phyloP scores from a whole-genome alignment of 2,797 vertebrate species.

The Oceanodroma leucorhoa region DNA sequence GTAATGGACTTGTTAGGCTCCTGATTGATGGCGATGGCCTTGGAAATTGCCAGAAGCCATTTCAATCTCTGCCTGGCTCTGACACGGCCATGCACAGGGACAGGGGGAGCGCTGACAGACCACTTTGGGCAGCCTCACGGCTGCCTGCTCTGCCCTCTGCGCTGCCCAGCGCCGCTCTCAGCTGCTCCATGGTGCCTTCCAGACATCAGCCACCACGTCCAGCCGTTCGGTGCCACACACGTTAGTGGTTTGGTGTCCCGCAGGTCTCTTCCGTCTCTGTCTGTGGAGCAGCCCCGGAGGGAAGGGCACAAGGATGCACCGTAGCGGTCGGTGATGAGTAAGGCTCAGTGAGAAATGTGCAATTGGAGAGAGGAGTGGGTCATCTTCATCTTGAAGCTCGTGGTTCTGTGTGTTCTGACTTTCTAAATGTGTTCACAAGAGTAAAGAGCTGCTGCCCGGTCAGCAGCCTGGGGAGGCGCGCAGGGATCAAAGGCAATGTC shows the following conservation, averaged over 20 bases:
- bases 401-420: not conserved
- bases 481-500: not conserved
- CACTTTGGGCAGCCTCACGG: not conserved
- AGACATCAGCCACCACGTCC: not conserved
- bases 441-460: not conserved
- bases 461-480: rapidly evolving
- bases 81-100: not conserved
- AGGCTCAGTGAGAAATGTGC: not conserved
- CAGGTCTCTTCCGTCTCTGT: not conserved
- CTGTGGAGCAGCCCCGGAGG: not conserved
- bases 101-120: not conserved
- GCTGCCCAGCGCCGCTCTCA: not conserved
- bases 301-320: not conserved
- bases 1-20: slow-evolving; percentile 28
- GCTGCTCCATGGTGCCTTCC: not conserved
- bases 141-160: not conserved
- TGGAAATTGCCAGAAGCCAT: slow-evolving; percentile 34
- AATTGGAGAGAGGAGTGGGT: not conserved
- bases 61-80: not conserved
- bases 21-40: slow-evolving; percentile 15
- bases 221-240: rapidly evolving
- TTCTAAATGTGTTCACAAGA: not conserved
- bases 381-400: not conserved
- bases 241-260: rapidly evolving
- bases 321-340: rapidly evolving